Percentiles rank a stretch among this genome's conserved stretches.
These are phyloP conservation scores for Achroia grisella DNA, from an alignment of 1,140 invertebrate species.

Conservation along the genomic window DNA sequence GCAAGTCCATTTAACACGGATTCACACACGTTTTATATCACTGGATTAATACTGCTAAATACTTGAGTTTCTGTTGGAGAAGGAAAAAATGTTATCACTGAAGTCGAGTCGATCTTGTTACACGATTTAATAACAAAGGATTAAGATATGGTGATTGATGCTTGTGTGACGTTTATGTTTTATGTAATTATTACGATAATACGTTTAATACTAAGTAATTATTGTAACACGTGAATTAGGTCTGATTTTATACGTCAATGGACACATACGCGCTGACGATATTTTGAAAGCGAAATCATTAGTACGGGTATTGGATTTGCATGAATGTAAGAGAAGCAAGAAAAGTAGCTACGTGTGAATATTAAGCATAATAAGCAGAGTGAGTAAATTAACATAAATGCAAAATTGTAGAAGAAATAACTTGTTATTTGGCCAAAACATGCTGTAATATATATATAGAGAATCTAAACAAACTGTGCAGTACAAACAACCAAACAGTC, in stretches of 20 bases:
- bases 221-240: not conserved
- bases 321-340: no score
- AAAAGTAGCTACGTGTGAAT: not conserved
- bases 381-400: not conserved
- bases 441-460: no score
- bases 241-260: constrained; percentile 1
- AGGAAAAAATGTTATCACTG: constrained; percentile 21
- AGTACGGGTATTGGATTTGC: no score
- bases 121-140: constrained; percentile 13
- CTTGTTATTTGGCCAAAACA: no score
- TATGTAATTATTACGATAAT: constrained; percentile 3
- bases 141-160: constrained; percentile 32
- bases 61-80: constrained; percentile 18
- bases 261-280: not conserved
- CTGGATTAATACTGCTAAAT: constrained; percentile 32
- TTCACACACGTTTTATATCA: constrained; percentile 33
- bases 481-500: no score
- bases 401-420: no score
- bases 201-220: not conserved
- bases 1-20: constrained; percentile 38
- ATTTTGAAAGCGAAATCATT: not conserved
- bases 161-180: constrained; percentile 18
- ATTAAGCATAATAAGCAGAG: not conserved
- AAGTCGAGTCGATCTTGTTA: constrained; percentile 20
- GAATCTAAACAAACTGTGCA: no score